These are phyloP conservation scores for Lochmaea crataegi DNA, from an alignment of 2,888 invertebrate species.

Conservation along the genomic window DNA sequence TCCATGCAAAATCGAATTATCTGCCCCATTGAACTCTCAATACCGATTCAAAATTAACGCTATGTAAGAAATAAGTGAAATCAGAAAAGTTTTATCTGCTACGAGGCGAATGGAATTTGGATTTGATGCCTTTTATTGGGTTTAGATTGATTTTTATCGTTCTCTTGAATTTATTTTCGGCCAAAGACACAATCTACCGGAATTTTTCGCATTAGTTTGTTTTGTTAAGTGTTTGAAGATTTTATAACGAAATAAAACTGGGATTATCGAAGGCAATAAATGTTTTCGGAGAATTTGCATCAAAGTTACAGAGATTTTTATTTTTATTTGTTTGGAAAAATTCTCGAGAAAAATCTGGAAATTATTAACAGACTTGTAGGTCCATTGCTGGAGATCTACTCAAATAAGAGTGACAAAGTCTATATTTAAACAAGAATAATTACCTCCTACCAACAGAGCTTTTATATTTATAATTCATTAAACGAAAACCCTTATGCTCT, in stretches of 20 bases:
- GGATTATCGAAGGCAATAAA: not conserved
- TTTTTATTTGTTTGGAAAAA: no score
- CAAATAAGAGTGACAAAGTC: no score
- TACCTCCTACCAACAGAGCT: no score
- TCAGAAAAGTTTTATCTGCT: slow-evolving; percentile 40
- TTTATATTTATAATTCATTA: no score
- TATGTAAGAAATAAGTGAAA: slow-evolving; percentile 44
- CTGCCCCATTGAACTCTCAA: slow-evolving; percentile 33
- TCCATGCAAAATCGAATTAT: slow-evolving; percentile 46
- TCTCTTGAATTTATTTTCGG: slow-evolving; percentile 37
- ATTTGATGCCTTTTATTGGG: slow-evolving; percentile 43
- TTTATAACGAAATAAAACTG: slow-evolving; percentile 4
- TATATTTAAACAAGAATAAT: no score
- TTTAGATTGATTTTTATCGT: slow-evolving; percentile 43
- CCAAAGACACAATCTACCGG: not conserved
- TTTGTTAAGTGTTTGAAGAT: slow-evolving; percentile 21
- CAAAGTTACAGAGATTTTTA: no score
- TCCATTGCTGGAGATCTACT: no score
- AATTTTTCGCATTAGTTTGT: slow-evolving; percentile 19
- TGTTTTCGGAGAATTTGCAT: slow-evolving; percentile 3
- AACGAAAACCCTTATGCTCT: no score
- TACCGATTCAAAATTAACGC: slow-evolving; percentile 42
- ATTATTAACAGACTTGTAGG: no score
- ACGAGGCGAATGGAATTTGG: slow-evolving; percentile 35
- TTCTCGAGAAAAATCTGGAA: no score